phyloP scores from a whole-genome alignment of 2,888 invertebrate species.

The Panorpa germanica region DNA sequence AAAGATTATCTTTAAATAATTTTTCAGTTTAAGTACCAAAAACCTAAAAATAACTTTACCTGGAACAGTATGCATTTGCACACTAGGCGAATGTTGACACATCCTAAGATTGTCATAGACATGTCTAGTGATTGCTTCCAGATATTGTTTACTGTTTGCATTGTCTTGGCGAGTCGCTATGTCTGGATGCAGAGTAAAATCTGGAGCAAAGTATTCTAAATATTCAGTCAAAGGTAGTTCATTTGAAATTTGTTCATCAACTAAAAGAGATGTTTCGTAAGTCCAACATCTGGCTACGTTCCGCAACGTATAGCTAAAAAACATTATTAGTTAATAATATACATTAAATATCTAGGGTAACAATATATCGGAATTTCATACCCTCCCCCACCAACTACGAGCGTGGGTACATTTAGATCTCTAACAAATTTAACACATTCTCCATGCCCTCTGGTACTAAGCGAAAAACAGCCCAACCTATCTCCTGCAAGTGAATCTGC shows the following conservation, averaged over 20 bases:
- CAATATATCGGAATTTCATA: constrained; percentile 16
- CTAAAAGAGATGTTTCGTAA: constrained; percentile 86
- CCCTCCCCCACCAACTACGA: constrained; percentile 70
- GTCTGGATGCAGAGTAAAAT: constrained; percentile 90
- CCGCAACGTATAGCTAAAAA: constrained; percentile 63
- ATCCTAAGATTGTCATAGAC: constrained; percentile 86
- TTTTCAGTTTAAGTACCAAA: background rate
- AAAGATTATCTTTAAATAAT: background rate
- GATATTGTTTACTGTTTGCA: constrained; percentile 86
- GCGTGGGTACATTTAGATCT: constrained; percentile 74
- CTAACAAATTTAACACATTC: constrained; percentile 96
- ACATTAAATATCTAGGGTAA: constrained; percentile 4
- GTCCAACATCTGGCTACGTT: constrained; percentile 99
- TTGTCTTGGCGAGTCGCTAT: constrained; percentile 75
- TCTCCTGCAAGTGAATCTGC: constrained; percentile 96
- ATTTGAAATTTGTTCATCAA: constrained; percentile 84
- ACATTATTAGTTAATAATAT: constrained; percentile 14
- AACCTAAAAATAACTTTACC: constrained; percentile 22
- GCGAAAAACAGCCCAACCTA: constrained; percentile 84
- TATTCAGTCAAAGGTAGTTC: constrained; percentile 94
- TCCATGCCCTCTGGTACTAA: constrained; percentile 89
- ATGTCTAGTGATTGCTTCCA: constrained; percentile 77
- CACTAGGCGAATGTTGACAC: constrained; percentile 85
- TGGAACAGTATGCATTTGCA: constrained; percentile 94
- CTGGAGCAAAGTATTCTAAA: constrained; percentile 92